Evolutionary conservation across 2,113 vertebrate species (phyloP), one percentile per base, ranked within the genome.

Genomic region (Aviceda subcristata): DNA sequence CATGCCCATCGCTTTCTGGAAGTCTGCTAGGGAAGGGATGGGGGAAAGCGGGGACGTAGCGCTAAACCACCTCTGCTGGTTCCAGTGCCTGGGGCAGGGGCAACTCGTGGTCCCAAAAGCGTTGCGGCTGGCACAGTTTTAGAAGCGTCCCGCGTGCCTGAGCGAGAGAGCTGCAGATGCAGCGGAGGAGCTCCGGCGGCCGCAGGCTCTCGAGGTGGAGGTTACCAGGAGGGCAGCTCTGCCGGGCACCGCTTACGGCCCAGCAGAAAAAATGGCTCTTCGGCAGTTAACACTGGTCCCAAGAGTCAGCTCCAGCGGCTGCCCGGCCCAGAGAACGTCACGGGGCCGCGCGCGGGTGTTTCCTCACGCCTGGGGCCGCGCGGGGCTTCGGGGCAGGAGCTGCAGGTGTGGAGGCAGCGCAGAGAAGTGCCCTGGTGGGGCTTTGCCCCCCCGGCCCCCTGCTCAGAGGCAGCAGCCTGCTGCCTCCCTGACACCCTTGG

Each of bases 291-390:
- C 46, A 2, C 3, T 39, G 45, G 27, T 43, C 53, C 72, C 60
- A 67, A 34, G 19, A 24, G 27, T 6, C 6, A 23, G 23, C 26
- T 41, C 36, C 38, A 5, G 5, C 34, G 51, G 68, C 34, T 46
- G 24, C 50, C 24, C 46, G 22, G 2, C 3, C 17, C 3, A 2
- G 23, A 32, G 46, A 45, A 2, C 17, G 30, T 12, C 27, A 29
- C 29, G 59, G n/a, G 0, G 4, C 27, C 0, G 0, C 1, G 11
- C 1, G 1, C 0, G 0, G 53, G 10, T 14, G 36, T 4, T 56
- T 50, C 43, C 19, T 38, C 46, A 1, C 0, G 0, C 38, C 7
- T 29, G 24, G 29, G 50, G 45, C 81, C 26, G 2, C 0, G 1
- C 45, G 39, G 36, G 19, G 30, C 3, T 30, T 53, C 1, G 3